Base-by-base conservation (phyloP, 2,113 vertebrate genomes). In the Mormyrus iriodes region DNA sequence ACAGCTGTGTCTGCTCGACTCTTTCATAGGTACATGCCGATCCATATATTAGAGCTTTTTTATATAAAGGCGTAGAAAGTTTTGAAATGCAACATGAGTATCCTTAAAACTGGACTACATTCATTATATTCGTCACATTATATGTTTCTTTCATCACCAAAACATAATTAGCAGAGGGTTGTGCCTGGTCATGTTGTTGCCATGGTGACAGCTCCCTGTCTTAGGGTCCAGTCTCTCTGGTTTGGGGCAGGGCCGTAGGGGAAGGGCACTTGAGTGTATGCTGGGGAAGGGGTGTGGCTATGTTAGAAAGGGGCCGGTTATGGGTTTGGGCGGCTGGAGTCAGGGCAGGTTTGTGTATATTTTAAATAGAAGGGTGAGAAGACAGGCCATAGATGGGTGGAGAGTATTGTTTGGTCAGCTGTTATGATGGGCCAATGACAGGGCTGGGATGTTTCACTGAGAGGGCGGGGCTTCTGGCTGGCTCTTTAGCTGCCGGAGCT, bases 401-500 rank as follows among this genome's bases (percentile, higher is more conserved):
- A 52, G 48, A 19, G 79, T 6, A 44, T 1, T 35, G 86, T 3
- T 3, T 27, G 42, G 65, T n/a, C 31, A 31, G 51, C 27, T 49
- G 10, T 6, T 24, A 44, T 24, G 55, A 21, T 3, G 44, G n/a
- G 39, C 10, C 6, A 21, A 27, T n/a, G 24, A 4, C 49, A 61
- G 49, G 31, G 12, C 53, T 19, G 49, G 21, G 52, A 12, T 15
- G 44, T 4, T 48, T 55, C 35, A 24, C 24, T n/a, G 24, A n/a
- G 8, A 8, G 39, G 10, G 21, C 21, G 52, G 35, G 19, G 35
- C 55, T 46, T 4, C 51, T 69, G 21, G 76, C 88, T 82, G 88
- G 90, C 82, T 19, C 17, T 91, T 96, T 98, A 99, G 95, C 94
- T 97, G 90, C 96, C 97, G 0, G 96, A 97, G 91, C 97, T 98